Percentiles rank a stretch among this genome's conserved stretches.
phyloP scores from a whole-genome alignment of 2,797 vertebrate genomes.

The Gymnothorax javanicus region DNA sequence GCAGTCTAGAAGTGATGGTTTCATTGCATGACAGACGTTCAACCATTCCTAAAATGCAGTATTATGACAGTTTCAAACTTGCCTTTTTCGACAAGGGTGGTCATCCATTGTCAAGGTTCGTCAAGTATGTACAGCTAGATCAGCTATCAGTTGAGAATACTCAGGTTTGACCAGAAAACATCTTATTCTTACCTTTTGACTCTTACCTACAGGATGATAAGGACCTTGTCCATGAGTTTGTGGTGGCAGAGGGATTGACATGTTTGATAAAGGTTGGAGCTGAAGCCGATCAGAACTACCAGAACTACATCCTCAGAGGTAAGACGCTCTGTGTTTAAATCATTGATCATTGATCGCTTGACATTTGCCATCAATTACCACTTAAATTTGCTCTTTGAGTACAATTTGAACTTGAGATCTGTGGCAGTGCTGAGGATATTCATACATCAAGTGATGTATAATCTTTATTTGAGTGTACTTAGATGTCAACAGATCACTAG shows the following conservation, averaged over 20 bases:
- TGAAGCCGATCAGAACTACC: slow-evolving; percentile 96
- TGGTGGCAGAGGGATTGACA: slow-evolving; percentile 90
- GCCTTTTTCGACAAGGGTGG: too few relatives aligned
- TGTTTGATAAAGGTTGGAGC: slow-evolving; percentile 97
- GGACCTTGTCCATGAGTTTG: slow-evolving; percentile 96
- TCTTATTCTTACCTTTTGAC: background rate
- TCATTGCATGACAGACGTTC: too few relatives aligned
- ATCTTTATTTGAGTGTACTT: background rate
- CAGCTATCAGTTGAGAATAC: background rate
- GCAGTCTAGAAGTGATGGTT: too few relatives aligned
- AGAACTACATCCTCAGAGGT: slow-evolving; percentile 99
- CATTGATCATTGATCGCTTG: background rate
- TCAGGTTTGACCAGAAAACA: background rate
- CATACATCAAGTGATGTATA: background rate
- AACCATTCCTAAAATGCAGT: too few relatives aligned
- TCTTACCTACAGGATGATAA: slow-evolving; percentile 87
- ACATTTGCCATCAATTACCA: background rate
- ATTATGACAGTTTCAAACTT: too few relatives aligned
- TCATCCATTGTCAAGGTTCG: too few relatives aligned
- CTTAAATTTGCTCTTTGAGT: background rate
- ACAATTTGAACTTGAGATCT: background rate
- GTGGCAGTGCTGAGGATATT: background rate
- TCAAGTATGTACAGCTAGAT: too few relatives aligned
- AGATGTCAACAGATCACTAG: background rate
- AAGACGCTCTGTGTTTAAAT: slow-evolving; percentile 34